These are phyloP conservation scores for Drosophila suboccidentalis DNA, from an alignment of 2,888 invertebrate genomes.

Conservation along the genomic window DNA sequence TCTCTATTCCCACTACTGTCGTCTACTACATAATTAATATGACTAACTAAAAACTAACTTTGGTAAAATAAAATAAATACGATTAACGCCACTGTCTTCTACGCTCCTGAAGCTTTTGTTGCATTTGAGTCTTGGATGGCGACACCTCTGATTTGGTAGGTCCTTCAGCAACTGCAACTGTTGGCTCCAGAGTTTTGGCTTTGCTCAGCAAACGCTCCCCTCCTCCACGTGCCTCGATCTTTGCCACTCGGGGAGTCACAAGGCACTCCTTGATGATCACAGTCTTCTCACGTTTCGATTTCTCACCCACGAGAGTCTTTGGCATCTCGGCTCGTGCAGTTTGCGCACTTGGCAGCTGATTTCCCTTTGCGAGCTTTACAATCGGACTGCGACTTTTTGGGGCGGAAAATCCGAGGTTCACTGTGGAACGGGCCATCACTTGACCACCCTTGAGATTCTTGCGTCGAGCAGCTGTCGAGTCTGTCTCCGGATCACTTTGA, in stretches of 20 bases:
- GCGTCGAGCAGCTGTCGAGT: not conserved
- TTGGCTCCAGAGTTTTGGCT: not conserved
- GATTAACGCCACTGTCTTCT: constrained; percentile 42
- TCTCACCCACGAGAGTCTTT: not conserved
- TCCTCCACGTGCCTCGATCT: not conserved
- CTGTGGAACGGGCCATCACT: constrained; percentile 5
- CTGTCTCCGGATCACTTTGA: not conserved
- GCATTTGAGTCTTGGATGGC: constrained; percentile 31
- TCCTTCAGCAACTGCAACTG: not conserved
- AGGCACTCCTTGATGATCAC: constrained; percentile 2
- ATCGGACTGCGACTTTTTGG: not conserved
- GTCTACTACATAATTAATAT: constrained; percentile 4
- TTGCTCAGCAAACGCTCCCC: not conserved
- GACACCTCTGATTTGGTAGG: not conserved
- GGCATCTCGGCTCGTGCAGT: constrained; percentile 1
- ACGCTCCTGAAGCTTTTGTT: constrained; percentile 24
- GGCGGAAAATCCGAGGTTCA: not conserved
- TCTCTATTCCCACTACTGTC: not conserved
- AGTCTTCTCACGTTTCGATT: not conserved
- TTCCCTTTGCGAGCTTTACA: not conserved
- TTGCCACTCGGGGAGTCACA: constrained; percentile 1
- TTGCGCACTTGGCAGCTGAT: not conserved
- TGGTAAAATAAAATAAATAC: constrained; percentile 10
- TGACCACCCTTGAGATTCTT: not conserved
- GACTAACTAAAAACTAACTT: constrained; percentile 2